Evolutionary conservation across 2,888 invertebrate genomes (phyloP), one percentile per base, ranked within the genome.

Genomic region (Leptinotarsa peninsularis): DNA sequence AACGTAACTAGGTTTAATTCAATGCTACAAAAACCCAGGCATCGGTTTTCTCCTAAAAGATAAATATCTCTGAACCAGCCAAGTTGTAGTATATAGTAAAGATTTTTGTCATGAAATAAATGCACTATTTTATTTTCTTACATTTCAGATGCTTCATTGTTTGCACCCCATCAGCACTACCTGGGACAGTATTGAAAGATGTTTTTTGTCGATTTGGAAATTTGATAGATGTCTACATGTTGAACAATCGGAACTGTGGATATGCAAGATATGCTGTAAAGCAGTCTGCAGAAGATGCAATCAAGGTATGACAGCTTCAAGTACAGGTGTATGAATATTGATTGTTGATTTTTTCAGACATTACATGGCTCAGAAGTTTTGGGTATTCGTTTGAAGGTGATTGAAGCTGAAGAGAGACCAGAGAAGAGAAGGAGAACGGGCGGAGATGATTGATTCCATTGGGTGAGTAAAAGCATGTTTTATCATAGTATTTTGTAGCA

Each of bases 151-250:
- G 93, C 81, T 93, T 94, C 81, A 90, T 94, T 80, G 91, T 94
- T 1, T 92, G 92, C 82, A 90, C 90, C 56, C 91, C 91, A 0
- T 89, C 90, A 74, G 86, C 96, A 66, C 95, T 97, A 17, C 93
- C 95, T 1, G 90, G 93, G 81, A 91, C 93, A 76, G 93, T 95
- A 33, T 90, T 98, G 84, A 93, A 94, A 83, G 97, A 98, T 87
- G 92, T 96, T 23, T 98, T 98, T 87, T 95, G 95, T 83, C 92
- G 97, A 83, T 98, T 98, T 89, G 97, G 97, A 7, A 93, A 94
- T 86, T 90, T 98, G 14, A 96, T 97, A 75, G 97, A 96, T 87
- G 95, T 97, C 3, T 97, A 96, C 86, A 93, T 97, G 87, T 89
- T 98, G 81, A 94, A 94, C 67, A 95, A 96, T 85, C 95, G 96